A percentile compares a stretch with the other conserved stretches of the same genome.
Conservation (phyloP, 2,888 invertebrate genomes). For the Pherbina coryleti region DNA sequence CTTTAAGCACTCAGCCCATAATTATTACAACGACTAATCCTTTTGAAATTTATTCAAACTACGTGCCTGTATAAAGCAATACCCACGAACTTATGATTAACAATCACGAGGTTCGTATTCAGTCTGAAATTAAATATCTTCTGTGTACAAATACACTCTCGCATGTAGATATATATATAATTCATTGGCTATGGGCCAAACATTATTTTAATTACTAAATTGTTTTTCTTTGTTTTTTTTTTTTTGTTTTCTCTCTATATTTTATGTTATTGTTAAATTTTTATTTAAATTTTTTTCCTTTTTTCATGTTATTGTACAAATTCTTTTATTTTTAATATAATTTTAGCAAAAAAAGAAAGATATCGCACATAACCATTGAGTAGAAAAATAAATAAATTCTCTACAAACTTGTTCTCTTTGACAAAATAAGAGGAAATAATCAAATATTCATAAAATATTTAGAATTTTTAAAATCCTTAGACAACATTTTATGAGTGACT, state of each 20-base stretch:
- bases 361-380: neutral
- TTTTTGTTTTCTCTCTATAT: neutral
- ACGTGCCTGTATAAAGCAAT: no score
- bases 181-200: constrained; percentile 1
- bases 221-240: neutral
- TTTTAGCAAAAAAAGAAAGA: neutral
- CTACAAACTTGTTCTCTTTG: no score
- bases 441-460: no score
- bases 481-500: no score
- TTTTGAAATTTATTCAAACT: no score
- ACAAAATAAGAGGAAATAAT: no score
- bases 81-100: neutral
- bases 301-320: neutral
- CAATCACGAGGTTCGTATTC: constrained; percentile 27
- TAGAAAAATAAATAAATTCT: neutral
- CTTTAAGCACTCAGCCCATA: no score
- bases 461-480: no score
- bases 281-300: neutral
- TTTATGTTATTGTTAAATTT: neutral
- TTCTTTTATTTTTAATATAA: neutral
- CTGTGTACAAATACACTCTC: neutral
- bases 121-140: constrained; percentile 28
- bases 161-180: no score
- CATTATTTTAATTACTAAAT: constrained; percentile 1
- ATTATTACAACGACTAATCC: no score